Percentiles rank a stretch among this genome's conserved stretches.
Evolutionary conservation across 2,888 invertebrate genomes (phyloP).

Genomic region (Volucella zonaria): DNA sequence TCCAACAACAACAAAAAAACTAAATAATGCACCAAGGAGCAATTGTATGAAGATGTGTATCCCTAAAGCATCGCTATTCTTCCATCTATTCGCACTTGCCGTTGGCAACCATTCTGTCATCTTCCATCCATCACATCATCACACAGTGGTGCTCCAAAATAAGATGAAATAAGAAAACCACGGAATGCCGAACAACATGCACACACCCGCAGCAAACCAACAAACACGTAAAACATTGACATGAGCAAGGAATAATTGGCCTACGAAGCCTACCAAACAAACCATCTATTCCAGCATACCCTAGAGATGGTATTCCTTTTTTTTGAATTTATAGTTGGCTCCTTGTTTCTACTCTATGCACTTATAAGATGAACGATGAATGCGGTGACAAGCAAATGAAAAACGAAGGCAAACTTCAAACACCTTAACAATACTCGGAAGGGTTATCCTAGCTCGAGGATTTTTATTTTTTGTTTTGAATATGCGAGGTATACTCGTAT

Average conservation of each 20-base stretch:
- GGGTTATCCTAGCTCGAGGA: conserved; percentile 21
- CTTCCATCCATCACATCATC: conserved; percentile 37
- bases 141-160: conserved; percentile 2
- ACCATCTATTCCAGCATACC: conserved; percentile 49
- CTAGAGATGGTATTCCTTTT: conserved; percentile 12
- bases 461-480: conserved; percentile 35
- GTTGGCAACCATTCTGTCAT: conserved; percentile 47
- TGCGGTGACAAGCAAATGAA: conserved; percentile 15
- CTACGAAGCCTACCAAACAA: conserved; percentile 50
- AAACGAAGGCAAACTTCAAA: conserved; percentile 31
- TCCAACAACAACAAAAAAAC: background rate
- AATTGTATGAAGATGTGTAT: conserved; percentile 26
- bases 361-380: conserved; percentile 41
- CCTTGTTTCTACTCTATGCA: conserved; percentile 17
- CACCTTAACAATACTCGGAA: conserved; percentile 39
- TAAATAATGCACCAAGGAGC: conserved; percentile 53
- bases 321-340: conserved; percentile 67
- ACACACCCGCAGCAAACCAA: background rate
- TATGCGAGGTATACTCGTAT: conserved; percentile 3
- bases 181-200: too few relatives aligned
- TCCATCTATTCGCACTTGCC: conserved; percentile 16
- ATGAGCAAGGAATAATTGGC: conserved; percentile 67
- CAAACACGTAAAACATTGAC: conserved; percentile 36
- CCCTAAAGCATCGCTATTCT: conserved; percentile 46
- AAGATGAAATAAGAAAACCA: conserved; percentile 8